phyloP scores from a whole-genome alignment of 2,797 vertebrate genomes.

The Limosa lapponica region DNA sequence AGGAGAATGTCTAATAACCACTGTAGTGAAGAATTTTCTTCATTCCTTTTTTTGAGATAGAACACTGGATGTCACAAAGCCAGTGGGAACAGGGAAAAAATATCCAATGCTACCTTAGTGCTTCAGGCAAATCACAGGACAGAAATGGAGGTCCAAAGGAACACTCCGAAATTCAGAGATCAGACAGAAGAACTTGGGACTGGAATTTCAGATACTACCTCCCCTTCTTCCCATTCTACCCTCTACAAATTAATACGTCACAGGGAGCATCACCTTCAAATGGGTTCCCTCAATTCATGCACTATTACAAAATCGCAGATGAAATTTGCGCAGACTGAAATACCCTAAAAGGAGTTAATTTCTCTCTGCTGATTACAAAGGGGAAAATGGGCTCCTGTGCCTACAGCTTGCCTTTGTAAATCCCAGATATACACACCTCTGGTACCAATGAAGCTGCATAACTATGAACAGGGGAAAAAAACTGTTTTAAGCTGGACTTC shows the following conservation, averaged over 20 bases:
- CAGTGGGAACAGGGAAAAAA: not conserved
- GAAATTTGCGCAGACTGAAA: not conserved
- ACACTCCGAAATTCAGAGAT: not conserved
- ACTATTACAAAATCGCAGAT: not conserved
- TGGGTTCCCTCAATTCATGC: not conserved
- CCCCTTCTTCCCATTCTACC: not conserved
- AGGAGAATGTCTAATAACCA: not conserved
- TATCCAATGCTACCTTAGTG: not conserved
- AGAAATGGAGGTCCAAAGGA: not conserved
- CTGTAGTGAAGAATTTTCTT: not conserved
- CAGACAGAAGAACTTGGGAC: not conserved
- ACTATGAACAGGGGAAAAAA: not conserved
- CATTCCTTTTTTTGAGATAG: not conserved
- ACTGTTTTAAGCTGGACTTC: not conserved
- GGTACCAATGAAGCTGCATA: not conserved
- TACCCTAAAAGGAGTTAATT: not conserved
- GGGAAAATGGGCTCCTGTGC: not conserved
- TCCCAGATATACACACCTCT: not conserved
- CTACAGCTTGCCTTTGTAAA: not conserved
- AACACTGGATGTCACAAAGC: not conserved
- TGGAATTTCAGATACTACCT: not conserved
- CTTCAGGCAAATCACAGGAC: not conserved
- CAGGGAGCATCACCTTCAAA: rapidly evolving
- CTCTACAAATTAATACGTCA: not conserved
- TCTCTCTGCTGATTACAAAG: not conserved